Base-by-base conservation (phyloP, 2,113 vertebrate genomes). In the Philantomba maxwellii region DNA sequence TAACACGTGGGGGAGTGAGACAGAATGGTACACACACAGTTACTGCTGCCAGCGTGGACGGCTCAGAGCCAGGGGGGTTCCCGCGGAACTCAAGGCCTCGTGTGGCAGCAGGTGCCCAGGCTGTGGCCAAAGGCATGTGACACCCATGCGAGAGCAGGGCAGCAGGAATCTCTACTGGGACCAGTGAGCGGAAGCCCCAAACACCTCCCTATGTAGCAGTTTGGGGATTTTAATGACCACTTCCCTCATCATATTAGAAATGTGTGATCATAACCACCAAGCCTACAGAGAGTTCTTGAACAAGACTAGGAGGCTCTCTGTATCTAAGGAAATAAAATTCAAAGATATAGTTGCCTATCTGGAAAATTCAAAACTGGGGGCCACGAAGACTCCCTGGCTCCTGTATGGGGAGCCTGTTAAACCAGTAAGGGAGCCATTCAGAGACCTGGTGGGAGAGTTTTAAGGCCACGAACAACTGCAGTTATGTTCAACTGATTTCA, bases 241-340 rank as follows among this genome's bases (percentile, higher is more conserved):
- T 9, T 21, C 6, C 39, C 39, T 60, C 0, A 0, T 6, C 5
- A 26, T 28, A 5, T 58, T 14, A 21, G n/a, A 70, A 36, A 51
- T 0, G 0, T 5, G 4, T 21, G 21, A 26, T 30, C 5, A 3
- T 0, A 26, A 4, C 9, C 39, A 47, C 47, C 28, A 25, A 2
- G 6, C 10, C 14, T 4, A n/a, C 7, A 25, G 7, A 26, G 30
- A 49, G 36, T 21, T 21, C 39, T 16, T 23, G 55, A 89, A 82
- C 7, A 83, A 30, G 53, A 78, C 28, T 39, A 88, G 49, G 36
- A 57, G 14, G 8, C 8, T 66, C 77, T 51, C 39, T 75, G 28
- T 57, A 43, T 82, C 73, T 82, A 21, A 64, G 87, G 47, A 78
- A 75, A 53, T 6, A 47, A 66, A 81, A 80, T 45, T 87, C 39